Percentiles rank a stretch among this genome's conserved stretches.
phyloP scores from a whole-genome alignment of 2,113 vertebrate genomes.

The Seriola quinqueradiata region DNA sequence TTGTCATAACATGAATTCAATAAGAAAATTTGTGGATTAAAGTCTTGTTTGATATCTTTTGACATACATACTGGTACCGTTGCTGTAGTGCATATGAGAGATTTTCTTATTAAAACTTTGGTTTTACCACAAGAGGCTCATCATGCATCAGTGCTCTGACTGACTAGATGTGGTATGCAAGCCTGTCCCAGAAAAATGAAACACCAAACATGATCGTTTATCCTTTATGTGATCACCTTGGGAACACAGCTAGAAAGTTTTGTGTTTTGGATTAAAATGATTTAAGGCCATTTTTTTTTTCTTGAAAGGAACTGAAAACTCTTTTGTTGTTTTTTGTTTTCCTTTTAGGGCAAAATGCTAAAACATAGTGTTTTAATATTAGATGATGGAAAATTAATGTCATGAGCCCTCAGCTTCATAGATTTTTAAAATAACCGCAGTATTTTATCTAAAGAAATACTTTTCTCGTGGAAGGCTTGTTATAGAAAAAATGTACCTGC shows the following conservation, averaged over 20 bases:
- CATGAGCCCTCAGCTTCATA: background rate
- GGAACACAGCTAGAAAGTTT: background rate
- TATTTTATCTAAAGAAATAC: constrained; percentile 16
- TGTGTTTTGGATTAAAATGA: background rate
- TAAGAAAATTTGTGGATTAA: background rate
- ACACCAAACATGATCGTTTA: background rate
- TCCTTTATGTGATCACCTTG: background rate
- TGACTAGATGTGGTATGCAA: background rate
- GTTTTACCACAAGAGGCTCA: background rate
- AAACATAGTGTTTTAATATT: background rate
- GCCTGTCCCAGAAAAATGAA: background rate
- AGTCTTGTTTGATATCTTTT: constrained; percentile 5
- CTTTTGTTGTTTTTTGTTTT: background rate
- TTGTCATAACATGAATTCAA: background rate
- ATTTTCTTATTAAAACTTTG: background rate
- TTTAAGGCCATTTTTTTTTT: background rate
- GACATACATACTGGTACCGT: background rate
- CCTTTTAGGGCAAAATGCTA: background rate
- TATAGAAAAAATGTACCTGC: constrained; percentile 37
- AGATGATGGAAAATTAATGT: background rate
- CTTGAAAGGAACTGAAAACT: background rate
- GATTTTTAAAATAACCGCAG: constrained; percentile 8
- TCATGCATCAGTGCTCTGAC: background rate
- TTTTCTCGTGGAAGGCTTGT: constrained; percentile 10
- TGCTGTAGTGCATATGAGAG: background rate